Percentiles rank a stretch among this genome's conserved stretches.
phyloP scores from a whole-genome alignment of 30 jellyfish, hydroid and myxozoan species.

The Aurelia sp. region DNA sequence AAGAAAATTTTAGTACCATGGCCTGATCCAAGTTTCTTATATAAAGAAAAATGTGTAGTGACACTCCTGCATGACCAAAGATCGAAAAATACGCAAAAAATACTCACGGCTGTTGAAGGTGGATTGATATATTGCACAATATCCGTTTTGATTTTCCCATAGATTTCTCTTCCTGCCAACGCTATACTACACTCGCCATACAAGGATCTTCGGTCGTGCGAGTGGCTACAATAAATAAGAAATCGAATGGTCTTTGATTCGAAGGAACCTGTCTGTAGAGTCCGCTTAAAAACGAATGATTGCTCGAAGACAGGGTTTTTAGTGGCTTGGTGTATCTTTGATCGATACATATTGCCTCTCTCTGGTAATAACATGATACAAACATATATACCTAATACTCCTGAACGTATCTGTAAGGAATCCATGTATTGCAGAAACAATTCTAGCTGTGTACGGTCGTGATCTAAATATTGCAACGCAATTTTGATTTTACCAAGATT shows the following conservation, averaged over 20 bases:
- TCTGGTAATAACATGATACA: conserved; percentile 47
- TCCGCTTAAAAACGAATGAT: conserved; percentile 42
- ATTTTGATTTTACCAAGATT: conserved; percentile 14
- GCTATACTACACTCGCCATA: conserved; percentile 25
- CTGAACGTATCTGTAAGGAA: not conserved
- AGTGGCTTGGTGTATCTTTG: conserved; percentile 30
- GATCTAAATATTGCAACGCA: conserved; percentile 4
- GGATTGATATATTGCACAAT: not conserved
- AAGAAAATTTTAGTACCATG: too few relatives aligned
- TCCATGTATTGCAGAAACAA: not conserved
- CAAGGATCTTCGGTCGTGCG: not conserved
- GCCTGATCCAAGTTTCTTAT: too few relatives aligned
- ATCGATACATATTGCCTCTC: conserved; percentile 29
- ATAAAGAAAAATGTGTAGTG: too few relatives aligned
- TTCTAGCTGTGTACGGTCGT: conserved; percentile 1
- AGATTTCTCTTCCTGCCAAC: not conserved
- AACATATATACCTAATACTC: not conserved
- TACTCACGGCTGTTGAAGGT: not conserved
- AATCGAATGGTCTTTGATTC: conserved; percentile 42
- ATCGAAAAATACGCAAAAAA: too few relatives aligned
- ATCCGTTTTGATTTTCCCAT: not conserved
- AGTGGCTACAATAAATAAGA: conserved; percentile 5
- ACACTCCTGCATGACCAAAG: too few relatives aligned
- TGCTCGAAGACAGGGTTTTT: conserved; percentile 40
- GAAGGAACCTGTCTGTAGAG: conserved; percentile 8